These are phyloP conservation scores for Leucoma salicis DNA, from an alignment of 2,888 invertebrate genomes.

Conservation along the genomic window DNA sequence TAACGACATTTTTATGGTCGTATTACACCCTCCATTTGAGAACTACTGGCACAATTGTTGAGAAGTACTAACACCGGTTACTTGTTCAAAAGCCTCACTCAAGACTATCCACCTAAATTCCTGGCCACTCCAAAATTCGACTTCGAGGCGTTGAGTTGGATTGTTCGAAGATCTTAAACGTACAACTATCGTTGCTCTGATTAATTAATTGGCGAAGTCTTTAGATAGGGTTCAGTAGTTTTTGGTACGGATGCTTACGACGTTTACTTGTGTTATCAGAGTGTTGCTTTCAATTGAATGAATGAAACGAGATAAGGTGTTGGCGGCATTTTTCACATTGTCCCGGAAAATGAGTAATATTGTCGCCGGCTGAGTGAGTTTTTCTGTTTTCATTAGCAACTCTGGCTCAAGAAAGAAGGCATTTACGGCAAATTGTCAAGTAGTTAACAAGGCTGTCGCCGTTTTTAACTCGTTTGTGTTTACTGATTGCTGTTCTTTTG, in stretches of 20 bases:
- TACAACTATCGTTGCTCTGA: constrained; percentile 20
- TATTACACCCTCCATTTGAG: neutral
- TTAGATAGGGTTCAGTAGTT: constrained; percentile 11
- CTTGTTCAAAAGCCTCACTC: neutral
- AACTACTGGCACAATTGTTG: neutral
- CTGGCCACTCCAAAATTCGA: constrained; percentile 16
- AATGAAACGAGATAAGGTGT: too few relatives aligned
- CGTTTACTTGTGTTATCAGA: neutral
- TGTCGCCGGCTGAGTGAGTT: too few relatives aligned
- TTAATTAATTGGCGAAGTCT: constrained; percentile 32
- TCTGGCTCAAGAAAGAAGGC: too few relatives aligned
- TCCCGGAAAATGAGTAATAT: too few relatives aligned
- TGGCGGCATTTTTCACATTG: too few relatives aligned
- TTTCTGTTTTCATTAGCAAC: too few relatives aligned
- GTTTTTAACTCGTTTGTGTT: too few relatives aligned
- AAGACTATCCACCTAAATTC: neutral
- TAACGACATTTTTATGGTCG: too few relatives aligned
- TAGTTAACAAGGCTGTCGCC: too few relatives aligned
- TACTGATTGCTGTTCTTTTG: too few relatives aligned
- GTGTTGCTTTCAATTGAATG: neutral
- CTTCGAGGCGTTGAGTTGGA: constrained; percentile 22
- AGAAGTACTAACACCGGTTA: neutral
- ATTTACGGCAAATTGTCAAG: too few relatives aligned
- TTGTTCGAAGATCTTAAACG: constrained; percentile 25
- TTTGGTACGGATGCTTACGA: constrained; percentile 6